These are phyloP conservation scores for Imbricaverruca yamaguchii DNA, from an alignment of 2,888 invertebrate species.

Conservation along the genomic window DNA sequence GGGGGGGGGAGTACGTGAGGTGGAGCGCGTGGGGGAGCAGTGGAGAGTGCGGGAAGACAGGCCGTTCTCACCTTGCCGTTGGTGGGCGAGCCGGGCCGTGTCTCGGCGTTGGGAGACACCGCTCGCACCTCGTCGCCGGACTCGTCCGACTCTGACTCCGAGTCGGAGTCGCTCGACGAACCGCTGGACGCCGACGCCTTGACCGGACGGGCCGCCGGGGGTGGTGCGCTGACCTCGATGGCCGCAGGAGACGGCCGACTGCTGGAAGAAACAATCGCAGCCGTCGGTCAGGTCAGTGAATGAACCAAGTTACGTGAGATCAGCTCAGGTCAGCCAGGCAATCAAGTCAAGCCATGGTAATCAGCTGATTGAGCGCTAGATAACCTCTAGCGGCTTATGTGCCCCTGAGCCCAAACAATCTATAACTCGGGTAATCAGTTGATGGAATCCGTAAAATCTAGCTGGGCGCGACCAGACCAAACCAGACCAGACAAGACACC, in stretches of 20 bases:
- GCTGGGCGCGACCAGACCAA: too few species aligned
- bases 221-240: background rate
- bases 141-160: background rate
- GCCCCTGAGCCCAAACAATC: too few species aligned
- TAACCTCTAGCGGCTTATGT: too few species aligned
- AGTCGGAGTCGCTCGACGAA: conserved; percentile 8
- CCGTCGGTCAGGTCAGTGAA: background rate
- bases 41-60: too few species aligned
- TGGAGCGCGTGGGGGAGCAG: background rate
- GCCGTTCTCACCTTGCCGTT: background rate
- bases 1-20: too few species aligned
- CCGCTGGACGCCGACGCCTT: background rate
- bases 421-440: too few species aligned
- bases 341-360: too few species aligned
- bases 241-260: background rate
- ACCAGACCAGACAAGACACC: too few species aligned
- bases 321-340: too few species aligned
- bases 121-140: background rate
- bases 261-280: background rate
- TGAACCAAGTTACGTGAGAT: too few species aligned
- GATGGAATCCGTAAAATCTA: too few species aligned
- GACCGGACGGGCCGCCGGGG: background rate
- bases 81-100: background rate
- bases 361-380: too few species aligned
- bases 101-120: background rate